Conservation (phyloP, 37 sponge, comb jelly and placozoan species). For the Oopsacas minuta region DNA sequence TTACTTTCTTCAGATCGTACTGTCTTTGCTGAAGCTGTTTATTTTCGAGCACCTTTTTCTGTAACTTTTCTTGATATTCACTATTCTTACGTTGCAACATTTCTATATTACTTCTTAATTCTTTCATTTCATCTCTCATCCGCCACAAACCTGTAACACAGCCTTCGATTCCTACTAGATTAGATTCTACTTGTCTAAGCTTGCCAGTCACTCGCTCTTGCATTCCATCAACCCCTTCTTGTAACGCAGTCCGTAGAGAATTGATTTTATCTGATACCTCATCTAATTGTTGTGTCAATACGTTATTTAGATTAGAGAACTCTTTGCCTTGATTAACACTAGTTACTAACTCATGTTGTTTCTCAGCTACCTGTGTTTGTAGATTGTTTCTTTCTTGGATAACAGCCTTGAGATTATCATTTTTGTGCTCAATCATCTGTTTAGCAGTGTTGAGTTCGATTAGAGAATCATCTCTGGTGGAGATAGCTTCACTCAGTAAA, state of each 20-base stretch:
- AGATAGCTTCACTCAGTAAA: neutral
- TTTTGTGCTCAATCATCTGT: neutral
- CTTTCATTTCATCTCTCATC: neutral
- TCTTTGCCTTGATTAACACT: neutral
- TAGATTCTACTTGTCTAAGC: neutral
- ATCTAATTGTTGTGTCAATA: neutral
- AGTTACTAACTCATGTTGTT: neutral
- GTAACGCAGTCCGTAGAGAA: neutral
- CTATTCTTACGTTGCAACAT: neutral
- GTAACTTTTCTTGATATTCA: neutral
- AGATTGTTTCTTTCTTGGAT: neutral
- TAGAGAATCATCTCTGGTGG: neutral
- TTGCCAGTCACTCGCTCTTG: neutral
- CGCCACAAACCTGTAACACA: neutral
- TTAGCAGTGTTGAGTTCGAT: neutral
- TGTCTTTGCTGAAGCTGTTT: conserved; percentile 11
- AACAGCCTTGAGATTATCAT: neutral
- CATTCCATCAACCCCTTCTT: neutral
- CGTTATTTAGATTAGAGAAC: neutral
- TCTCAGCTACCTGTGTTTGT: neutral
- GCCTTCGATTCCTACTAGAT: neutral
- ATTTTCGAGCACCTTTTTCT: neutral
- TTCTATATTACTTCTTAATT: neutral
- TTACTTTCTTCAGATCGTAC: neutral
- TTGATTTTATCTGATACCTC: neutral